These are phyloP conservation scores for Gari tellinella DNA, from an alignment of 2,888 invertebrate genomes.

Conservation along the genomic window DNA sequence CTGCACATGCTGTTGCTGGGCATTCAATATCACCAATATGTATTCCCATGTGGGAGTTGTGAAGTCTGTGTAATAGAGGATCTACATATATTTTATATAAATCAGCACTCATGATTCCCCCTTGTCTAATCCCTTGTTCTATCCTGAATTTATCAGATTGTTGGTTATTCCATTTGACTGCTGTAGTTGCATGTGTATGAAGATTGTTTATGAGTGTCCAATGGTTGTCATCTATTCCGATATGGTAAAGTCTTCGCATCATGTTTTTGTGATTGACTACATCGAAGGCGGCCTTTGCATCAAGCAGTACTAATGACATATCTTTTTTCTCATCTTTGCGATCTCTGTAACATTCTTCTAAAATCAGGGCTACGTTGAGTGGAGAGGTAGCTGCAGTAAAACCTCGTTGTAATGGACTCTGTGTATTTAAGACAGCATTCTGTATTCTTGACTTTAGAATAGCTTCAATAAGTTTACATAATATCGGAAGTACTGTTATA, in stretches of 20 bases:
- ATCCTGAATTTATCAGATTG: neutral
- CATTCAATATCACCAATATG: neutral
- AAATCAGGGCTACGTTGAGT: neutral
- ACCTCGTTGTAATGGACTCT: conserved; percentile 8
- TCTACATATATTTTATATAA: neutral
- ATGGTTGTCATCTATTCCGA: neutral
- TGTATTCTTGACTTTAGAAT: neutral
- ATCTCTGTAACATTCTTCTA: conserved; percentile 4
- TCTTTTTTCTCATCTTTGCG: neutral
- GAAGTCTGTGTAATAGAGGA: neutral
- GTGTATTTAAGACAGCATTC: too few species aligned
- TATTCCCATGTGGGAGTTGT: neutral
- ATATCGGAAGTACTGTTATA: conserved; percentile 3
- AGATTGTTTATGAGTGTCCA: conserved; percentile 2
- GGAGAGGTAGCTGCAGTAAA: conserved; percentile 21
- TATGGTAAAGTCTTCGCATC: conserved; percentile 1
- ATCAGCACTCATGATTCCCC: conserved; percentile 1
- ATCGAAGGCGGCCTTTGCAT: conserved; percentile 9
- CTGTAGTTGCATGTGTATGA: neutral
- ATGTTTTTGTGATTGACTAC: conserved; percentile 9
- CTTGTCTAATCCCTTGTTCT: neutral
- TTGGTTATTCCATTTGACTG: conserved; percentile 1
- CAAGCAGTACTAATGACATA: neutral
- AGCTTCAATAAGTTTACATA: conserved; percentile 10
- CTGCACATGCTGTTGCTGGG: neutral